These are phyloP conservation scores for Phylloscopus trochilus DNA, from an alignment of 2,113 vertebrate species.

Conservation along the genomic window DNA sequence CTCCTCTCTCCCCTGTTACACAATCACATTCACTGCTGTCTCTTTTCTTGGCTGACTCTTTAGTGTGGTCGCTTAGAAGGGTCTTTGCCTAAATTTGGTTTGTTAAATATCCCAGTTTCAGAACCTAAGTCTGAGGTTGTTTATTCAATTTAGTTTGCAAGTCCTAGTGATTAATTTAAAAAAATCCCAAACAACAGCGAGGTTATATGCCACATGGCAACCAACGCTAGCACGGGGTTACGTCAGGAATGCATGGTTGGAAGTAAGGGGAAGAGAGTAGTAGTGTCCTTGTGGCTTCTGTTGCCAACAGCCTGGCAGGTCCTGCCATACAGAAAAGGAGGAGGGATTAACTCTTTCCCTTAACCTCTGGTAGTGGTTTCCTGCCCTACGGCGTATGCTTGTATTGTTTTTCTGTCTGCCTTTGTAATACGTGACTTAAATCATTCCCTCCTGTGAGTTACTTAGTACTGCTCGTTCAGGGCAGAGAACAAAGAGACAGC, in stretches of 20 bases:
- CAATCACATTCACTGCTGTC: neutral
- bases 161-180: neutral
- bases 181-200: rapidly evolving
- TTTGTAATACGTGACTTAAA: neutral
- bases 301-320: neutral
- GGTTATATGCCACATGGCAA: neutral
- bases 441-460: neutral
- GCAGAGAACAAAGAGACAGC: neutral
- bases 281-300: neutral
- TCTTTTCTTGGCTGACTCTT: neutral
- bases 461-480: neutral
- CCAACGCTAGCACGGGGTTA: neutral
- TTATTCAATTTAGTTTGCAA: neutral
- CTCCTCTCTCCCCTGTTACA: neutral
- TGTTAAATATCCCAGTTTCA: neutral
- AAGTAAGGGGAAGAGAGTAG: neutral
- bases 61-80: neutral
- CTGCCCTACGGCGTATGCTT: neutral
- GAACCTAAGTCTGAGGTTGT: neutral
- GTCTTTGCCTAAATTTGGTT: neutral
- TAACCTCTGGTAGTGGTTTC: neutral
- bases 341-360: neutral
- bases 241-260: neutral
- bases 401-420: neutral
- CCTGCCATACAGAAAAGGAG: neutral